Conservation (phyloP, 2,113 vertebrate species). For the Lepus timidus region DNA sequence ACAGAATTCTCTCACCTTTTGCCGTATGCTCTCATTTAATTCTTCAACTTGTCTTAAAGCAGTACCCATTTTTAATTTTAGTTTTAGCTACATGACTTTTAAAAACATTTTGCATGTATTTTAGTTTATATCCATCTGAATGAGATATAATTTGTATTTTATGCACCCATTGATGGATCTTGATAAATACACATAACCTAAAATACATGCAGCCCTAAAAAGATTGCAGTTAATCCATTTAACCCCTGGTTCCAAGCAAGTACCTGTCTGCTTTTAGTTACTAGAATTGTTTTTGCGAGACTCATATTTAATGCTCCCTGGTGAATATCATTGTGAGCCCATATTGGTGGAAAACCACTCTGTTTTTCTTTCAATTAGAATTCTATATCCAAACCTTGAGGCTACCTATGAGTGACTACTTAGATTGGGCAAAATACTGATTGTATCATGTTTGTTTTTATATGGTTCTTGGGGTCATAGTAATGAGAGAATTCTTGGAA, state of each 20-base stretch:
- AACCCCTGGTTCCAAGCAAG: background rate
- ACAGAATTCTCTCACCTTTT: slow-evolving; percentile 22
- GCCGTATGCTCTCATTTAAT: background rate
- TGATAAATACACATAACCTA: background rate
- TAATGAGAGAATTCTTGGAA: background rate
- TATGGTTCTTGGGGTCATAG: background rate
- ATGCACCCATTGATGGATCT: slow-evolving; percentile 9
- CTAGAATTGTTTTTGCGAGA: background rate
- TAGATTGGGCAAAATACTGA: background rate
- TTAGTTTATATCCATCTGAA: slow-evolving; percentile 53
- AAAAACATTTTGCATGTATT: background rate
- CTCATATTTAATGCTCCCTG: background rate
- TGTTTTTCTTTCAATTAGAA: slow-evolving; percentile 17
- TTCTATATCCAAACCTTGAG: background rate
- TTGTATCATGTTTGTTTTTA: background rate
- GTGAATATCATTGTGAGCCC: background rate
- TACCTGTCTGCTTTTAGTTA: slow-evolving; percentile 20
- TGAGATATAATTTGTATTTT: slow-evolving; percentile 14
- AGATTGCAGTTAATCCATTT: background rate
- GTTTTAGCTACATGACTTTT: slow-evolving; percentile 15
- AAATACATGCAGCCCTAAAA: background rate
- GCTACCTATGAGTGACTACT: background rate
- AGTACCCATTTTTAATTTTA: background rate
- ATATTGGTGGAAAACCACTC: background rate
- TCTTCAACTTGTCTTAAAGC: background rate